Percentiles rank a stretch among this genome's conserved stretches.
Evolutionary conservation across 2,797 vertebrate genomes (phyloP).

Genomic region (Schizothorax lantsangensis): DNA sequence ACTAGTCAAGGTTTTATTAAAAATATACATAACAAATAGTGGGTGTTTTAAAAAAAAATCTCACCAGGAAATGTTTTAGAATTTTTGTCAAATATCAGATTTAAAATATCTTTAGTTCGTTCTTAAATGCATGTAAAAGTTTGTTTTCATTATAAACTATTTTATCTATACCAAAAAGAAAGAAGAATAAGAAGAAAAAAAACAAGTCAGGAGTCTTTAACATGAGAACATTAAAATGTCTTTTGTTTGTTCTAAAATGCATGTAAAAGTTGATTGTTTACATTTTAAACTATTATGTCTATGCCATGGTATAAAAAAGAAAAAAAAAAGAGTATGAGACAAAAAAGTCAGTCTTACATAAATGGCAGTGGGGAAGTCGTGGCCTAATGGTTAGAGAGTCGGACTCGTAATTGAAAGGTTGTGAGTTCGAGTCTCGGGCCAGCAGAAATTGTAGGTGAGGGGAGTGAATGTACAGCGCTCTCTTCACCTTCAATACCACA

Average conservation of each 20-base stretch:
- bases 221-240: background rate
- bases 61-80: background rate
- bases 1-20: background rate
- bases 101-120: background rate
- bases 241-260: background rate
- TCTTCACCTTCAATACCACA: too few relatives aligned
- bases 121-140: too few relatives aligned
- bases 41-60: background rate
- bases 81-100: background rate
- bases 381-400: too few relatives aligned
- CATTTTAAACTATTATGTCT: background rate
- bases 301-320: background rate
- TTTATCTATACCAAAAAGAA: background rate
- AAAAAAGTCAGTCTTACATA: background rate
- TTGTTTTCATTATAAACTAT: too few relatives aligned
- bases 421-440: too few relatives aligned
- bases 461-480: too few relatives aligned
- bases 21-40: background rate
- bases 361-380: background rate
- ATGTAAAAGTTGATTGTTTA: background rate
- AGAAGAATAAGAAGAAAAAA: too few relatives aligned
- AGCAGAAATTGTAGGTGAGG: too few relatives aligned
- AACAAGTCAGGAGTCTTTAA: too few relatives aligned
- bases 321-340: background rate
- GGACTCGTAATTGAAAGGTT: too few relatives aligned